Conservation (phyloP, 2,113 vertebrate genomes). For the Coturnix japonica region DNA sequence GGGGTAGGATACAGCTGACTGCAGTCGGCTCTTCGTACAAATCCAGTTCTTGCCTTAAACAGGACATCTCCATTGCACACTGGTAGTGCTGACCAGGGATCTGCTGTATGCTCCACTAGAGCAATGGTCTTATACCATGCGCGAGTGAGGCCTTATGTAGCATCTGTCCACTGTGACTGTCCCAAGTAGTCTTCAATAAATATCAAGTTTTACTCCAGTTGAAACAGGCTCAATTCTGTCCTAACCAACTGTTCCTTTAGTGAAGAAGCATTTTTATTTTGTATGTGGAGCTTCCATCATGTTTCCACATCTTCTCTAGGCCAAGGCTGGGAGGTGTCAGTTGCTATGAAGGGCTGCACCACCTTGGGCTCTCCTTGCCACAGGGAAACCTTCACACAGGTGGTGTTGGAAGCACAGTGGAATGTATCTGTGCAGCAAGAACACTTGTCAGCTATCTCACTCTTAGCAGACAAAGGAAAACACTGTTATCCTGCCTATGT, state of each 20-base stretch:
- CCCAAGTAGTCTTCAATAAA: constrained; percentile 53
- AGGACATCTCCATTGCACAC: not conserved
- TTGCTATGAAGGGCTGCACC: not conserved
- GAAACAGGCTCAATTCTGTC: constrained; percentile 5
- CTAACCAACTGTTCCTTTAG: not conserved
- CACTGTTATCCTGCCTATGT: not conserved
- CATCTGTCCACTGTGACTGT: constrained; percentile 50
- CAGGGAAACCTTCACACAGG: not conserved
- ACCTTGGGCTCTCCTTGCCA: not conserved
- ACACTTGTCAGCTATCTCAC: not conserved
- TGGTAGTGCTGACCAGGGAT: not conserved
- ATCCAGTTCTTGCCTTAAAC: not conserved
- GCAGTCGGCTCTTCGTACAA: not conserved
- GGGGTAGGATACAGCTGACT: not conserved
- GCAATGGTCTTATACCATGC: not conserved
- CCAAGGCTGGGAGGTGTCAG: rapidly evolving
- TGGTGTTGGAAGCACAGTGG: not conserved
- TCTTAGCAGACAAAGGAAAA: not conserved
- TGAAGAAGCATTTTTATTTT: not conserved
- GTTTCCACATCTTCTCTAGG: not conserved
- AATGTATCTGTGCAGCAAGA: not conserved
- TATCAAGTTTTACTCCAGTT: not conserved
- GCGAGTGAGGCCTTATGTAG: constrained; percentile 29
- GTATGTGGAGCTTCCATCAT: not conserved
- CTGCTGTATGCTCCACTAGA: not conserved